Percentiles rank a stretch among this genome's conserved stretches.
Evolutionary conservation across 2,797 vertebrate species (phyloP).

Genomic region (Stomatorhinus walkeri): DNA sequence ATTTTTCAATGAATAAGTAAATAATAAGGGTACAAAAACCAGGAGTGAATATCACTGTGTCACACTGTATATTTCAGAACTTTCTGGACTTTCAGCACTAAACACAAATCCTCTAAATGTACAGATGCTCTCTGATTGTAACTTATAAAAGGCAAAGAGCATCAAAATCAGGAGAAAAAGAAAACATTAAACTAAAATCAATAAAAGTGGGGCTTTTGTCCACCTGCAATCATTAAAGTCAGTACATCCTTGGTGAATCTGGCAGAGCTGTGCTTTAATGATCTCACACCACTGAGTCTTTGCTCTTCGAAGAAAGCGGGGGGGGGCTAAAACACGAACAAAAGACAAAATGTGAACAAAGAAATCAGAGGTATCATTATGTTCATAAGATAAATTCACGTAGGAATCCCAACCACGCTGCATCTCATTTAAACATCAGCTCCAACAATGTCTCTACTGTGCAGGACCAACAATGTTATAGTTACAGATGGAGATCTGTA

Average conservation of each 20-base stretch:
- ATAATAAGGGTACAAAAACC: background rate
- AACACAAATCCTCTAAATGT: background rate
- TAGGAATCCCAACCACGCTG: background rate
- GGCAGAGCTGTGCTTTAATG: background rate
- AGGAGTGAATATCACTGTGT: background rate
- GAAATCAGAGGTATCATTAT: background rate
- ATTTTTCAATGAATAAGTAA: background rate
- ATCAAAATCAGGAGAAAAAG: background rate
- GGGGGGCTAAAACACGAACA: background rate
- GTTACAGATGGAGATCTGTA: constrained; percentile 12
- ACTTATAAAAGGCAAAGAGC: background rate
- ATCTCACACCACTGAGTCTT: background rate
- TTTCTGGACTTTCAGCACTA: background rate
- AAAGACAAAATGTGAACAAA: background rate
- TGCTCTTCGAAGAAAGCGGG: background rate
- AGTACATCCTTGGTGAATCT: background rate
- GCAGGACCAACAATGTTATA: background rate
- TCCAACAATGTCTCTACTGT: background rate
- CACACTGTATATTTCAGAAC: background rate
- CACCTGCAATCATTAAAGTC: background rate
- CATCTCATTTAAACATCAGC: background rate
- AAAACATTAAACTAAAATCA: background rate
- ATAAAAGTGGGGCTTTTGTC: background rate
- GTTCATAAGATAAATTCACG: constrained; percentile 6
- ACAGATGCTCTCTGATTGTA: background rate